Evolutionary conservation across 2,113 vertebrate species (phyloP).

Genomic region (Salvelinus alpinus): DNA sequence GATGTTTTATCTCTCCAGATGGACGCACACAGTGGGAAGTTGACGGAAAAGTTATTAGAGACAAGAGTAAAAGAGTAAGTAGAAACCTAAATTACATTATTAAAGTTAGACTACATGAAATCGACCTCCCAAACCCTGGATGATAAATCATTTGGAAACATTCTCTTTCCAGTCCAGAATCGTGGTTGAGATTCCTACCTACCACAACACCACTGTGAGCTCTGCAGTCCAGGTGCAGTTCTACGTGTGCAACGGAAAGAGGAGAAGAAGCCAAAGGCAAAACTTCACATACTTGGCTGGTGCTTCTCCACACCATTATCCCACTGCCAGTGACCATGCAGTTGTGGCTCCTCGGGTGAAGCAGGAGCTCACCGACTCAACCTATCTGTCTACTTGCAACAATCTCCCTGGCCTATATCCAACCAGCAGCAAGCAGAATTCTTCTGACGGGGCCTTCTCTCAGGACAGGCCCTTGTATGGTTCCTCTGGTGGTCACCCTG

Average conservation of each 20-base stretch:
- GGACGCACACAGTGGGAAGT: slow-evolving; percentile 90
- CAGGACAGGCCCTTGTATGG: slow-evolving; percentile 70
- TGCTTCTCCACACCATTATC: slow-evolving; percentile 36
- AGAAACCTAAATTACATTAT: background rate
- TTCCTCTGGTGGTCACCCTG: slow-evolving; percentile 70
- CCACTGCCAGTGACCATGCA: background rate
- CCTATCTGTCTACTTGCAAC: slow-evolving; percentile 66
- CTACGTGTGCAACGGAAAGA: slow-evolving; percentile 93
- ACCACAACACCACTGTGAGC: slow-evolving; percentile 81
- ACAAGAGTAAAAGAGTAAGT: slow-evolving; percentile 88
- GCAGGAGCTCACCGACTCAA: slow-evolving; percentile 80
- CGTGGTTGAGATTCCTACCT: slow-evolving; percentile 87
- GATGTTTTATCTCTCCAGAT: slow-evolving; percentile 72
- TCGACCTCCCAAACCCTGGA: no score
- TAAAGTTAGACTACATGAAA: no score
- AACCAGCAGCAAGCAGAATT: slow-evolving; percentile 47
- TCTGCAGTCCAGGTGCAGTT: slow-evolving; percentile 88
- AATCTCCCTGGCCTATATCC: slow-evolving; percentile 67
- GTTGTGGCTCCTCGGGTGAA: slow-evolving; percentile 77
- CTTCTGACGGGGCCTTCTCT: slow-evolving; percentile 71
- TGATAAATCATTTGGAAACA: background rate
- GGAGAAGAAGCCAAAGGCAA: slow-evolving; percentile 86
- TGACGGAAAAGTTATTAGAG: slow-evolving; percentile 84
- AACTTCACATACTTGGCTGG: slow-evolving; percentile 87
- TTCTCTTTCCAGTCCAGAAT: slow-evolving; percentile 77